Evolutionary conservation across 2,797 vertebrate species (phyloP), one percentile per base, ranked within the genome.

Genomic region (Sternarchorhynchus goeldii): DNA sequence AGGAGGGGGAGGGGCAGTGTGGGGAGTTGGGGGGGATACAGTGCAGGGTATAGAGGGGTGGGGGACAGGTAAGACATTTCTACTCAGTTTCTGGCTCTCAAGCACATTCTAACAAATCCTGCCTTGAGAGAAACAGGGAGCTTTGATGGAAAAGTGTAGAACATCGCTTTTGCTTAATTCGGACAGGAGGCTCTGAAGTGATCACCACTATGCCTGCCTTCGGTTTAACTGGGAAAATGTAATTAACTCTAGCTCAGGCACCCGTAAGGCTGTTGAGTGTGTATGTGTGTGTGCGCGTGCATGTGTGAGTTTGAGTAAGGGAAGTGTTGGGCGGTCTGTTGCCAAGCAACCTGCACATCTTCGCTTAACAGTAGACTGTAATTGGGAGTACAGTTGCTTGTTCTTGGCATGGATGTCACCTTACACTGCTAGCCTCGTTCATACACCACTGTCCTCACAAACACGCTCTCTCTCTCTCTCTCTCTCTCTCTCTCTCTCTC

Each of bases 341-440:
- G 94, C 96, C 93, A 95, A 92, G 96, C 93, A 91, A 96, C 94
- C 90, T 86, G 90, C 92, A 93, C 91, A 91, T 95, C 93, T 93
- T 60, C 32, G 73, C 88, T 92, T 92, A 94, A 92, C 92, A 92
- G 91, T 91, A 93, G 91, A 92, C 89, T 89, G 92, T 95, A 94
- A 94, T 93, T 94, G 93, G 94, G 94, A 92, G 90, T 94, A 93
- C 92, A 87, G 88, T 88, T 90, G 85, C 91, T 87, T 86, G 85
- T 91, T 91, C 91, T 92, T 93, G 90, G 78, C 75, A 90, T 89
- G 91, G 89, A 90, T 89, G 90, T 88, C 77, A 85, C 88, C 91
- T 91, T 92, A 92, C 92, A 91, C 88, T 91, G 87, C 89, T 91
- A 66, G 92, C 92, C 93, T 87, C 88, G 39, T 81, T 80, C 83